Evolutionary conservation across 64 coral and sea anemone genomes (phyloP), one percentile per base, ranked within the genome.

Genomic region (Montipora efflorescens): DNA sequence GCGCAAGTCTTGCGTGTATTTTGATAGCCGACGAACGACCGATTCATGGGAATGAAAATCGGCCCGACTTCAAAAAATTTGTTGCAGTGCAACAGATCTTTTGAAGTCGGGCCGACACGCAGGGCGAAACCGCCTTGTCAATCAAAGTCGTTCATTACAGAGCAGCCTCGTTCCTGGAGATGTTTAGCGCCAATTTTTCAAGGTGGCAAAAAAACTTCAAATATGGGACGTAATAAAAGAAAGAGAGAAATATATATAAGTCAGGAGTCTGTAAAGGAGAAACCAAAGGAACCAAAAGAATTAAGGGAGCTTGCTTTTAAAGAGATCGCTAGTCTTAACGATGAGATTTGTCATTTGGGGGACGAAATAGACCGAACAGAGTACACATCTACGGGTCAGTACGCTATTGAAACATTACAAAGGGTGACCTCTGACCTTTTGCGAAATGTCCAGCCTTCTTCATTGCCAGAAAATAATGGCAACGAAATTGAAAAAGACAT

Each of bases 311-410:
- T 78, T 47, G 77, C 81, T 70, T 25, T 88, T 82, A 20, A 76
- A 25, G 92, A 94, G 46, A 91, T 94, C 8, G 47, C 75, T 75
- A 89, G 87, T 55, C 52, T 97, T 18, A 81, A 82, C 69, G 51
- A 83, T 22, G 89, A 97, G 61, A 94, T 97, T 36, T 68, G 50
- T 44, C 15, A 47, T 52, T 90, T 97, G 50, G 95, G 89, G 78
- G 80, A 97, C 0, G 95, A 97, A 81, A 59, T 52, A 50, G 88
- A 77, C 19, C 52, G 87, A 74, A 81, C 78, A 84, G 92, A 95
- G 22, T 76, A 72, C 8, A 10, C 59, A 67, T 68, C 21, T 10
- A 51, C 87, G n/a, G 82, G 75, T 59, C 20, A 76, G 46, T 95
- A 88, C 46, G 43, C 83, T 9, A 46, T 87, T 19, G 90, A 92